Base-by-base conservation (phyloP, 2,113 vertebrate species). In the Caloenas nicobarica region DNA sequence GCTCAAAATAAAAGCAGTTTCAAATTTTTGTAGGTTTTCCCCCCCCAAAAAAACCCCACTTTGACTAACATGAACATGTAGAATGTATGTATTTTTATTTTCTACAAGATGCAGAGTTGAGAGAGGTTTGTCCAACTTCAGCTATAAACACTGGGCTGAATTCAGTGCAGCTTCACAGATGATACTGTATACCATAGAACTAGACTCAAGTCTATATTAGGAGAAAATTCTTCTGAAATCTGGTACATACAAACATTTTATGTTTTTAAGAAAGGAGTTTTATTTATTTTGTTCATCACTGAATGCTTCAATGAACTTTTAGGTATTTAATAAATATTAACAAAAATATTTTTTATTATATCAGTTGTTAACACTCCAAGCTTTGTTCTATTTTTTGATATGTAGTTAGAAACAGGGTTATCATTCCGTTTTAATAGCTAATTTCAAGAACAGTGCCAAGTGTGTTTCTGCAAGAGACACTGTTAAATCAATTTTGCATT, bases 311-410 rank as follows among this genome's bases (percentile, higher is more conserved):
- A 38, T 38, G 14, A 69, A 65, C 13, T 48, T 48, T 36, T 22
- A 15, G 53, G 2, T 33, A 31, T 13, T 60, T 60, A 51, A 60
- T 34, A 78, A 60, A 48, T 66, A 57, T 36, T 44, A 50, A 29
- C 4, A 80, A 68, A 79, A 58, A 16, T 6, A 24, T 7, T 23
- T 44, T 69, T 57, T 87, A 69, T 61, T 85, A 11, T 21, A 57
- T 53, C 2, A 3, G 9, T 42, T 62, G 3, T 14, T 62, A 74
- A 51, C 0, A 0, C 11, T 69, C 5, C 4, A 31, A 56, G 3
- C 9, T 68, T 82, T 15, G 36, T 44, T 77, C 10, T 62, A 1
- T 74, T 93, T 91, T 60, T 16, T 60, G 29, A 25, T 31, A 54
- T 0, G 0, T 26, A 60, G 12, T 29, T 74, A 69, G 66, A 89